These are phyloP conservation scores for Prunella himalayana DNA, from an alignment of 2,113 vertebrate species.

Conservation along the genomic window DNA sequence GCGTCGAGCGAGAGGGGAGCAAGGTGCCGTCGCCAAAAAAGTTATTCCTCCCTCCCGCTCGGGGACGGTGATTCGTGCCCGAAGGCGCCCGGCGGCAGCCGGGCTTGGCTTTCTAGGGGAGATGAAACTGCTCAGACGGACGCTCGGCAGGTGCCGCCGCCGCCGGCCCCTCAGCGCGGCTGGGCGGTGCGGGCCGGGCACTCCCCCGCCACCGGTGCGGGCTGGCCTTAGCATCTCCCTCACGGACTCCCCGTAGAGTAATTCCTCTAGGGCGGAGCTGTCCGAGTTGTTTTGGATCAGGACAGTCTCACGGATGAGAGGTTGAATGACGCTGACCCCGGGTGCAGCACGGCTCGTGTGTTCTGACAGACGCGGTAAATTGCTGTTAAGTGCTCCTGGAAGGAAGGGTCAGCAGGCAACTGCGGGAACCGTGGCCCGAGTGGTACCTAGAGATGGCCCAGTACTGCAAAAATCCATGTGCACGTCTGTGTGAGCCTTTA, in stretches of 20 bases:
- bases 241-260: accelerated
- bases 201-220: neutral
- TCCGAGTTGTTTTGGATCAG: neutral
- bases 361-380: neutral
- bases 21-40: neutral
- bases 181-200: neutral
- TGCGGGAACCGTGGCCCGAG: neutral
- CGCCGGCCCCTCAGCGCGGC: neutral
- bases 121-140: neutral
- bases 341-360: neutral
- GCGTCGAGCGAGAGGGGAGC: neutral
- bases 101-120: neutral
- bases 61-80: neutral
- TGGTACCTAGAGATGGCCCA: neutral
- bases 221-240: neutral
- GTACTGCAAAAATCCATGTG: neutral
- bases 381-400: accelerated
- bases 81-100: neutral
- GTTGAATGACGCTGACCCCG: accelerated
- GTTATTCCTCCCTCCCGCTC: neutral
- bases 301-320: neutral
- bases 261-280: neutral
- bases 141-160: slow-evolving; percentile 19
- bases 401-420: neutral
- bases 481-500: neutral